Evolutionary conservation across 2,113 vertebrate genomes (phyloP), one percentile per base, ranked within the genome.

Genomic region (Zapus hudsonius): DNA sequence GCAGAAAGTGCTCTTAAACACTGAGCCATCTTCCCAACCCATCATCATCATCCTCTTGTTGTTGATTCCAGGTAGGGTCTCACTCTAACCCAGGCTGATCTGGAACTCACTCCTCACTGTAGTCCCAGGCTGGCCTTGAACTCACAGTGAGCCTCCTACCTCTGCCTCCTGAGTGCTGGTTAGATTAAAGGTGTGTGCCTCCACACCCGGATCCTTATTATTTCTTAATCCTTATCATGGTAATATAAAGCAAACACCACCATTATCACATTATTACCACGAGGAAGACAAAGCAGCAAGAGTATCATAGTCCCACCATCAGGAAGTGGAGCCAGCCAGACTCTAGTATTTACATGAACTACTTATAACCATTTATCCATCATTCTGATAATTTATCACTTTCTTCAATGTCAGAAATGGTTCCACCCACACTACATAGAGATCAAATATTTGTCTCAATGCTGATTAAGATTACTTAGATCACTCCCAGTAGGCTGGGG

Each of bases 331-430:
- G 22, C 40, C 6, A 55, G 33, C 70, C 70, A 17, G 38, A 85
- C 64, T 81, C 83, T n/a, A 63, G 31, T 74, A n/a, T 38, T 85
- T 57, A 85, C 16, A 10, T 25, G 78, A 89, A 42, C 84, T 89
- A 78, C 66, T 47, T 55, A 3, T 31, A 86, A 64, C 40, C 82
- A 27, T 64, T 67, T 69, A 1, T 80, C 83, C 74, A 29, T 47
- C 87, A 61, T 22, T 61, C 40, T 84, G 80, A n/a, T 64, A 93
- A 93, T 33, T 79, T 73, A 84, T 44, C 83, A 38, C 55, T 93
- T 75, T 94, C 90, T 63, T 89, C 59, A 85, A 57, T 88, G 93
- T 63, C 66, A 94, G 79, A 93, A 90, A 73, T 67, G 29, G 94
- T 82, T 83, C 83, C 79, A 90, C 70, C 75, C 42, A 87, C 52